A percentile compares a stretch with the other conserved stretches of the same genome.
These are phyloP conservation scores for Miltochrista miniata DNA, from an alignment of 2,888 invertebrate species.

Conservation along the genomic window DNA sequence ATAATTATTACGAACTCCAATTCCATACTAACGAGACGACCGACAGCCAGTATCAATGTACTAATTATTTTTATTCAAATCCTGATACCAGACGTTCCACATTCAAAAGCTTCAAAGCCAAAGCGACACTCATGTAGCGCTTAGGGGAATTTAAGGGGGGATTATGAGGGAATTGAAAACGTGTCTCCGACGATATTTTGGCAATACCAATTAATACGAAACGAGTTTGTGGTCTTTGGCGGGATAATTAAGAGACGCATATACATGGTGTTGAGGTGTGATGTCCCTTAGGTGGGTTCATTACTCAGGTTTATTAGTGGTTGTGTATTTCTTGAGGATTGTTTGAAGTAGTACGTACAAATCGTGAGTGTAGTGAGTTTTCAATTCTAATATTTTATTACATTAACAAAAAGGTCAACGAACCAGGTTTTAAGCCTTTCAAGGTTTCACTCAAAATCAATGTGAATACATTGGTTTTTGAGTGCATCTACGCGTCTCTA, in stretches of 20 bases:
- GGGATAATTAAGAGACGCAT: conserved; percentile 4
- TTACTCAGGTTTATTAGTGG: not conserved
- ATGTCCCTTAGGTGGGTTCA: not conserved
- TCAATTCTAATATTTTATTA: no score
- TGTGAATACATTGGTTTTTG: no score
- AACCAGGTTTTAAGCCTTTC: no score
- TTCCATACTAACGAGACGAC: not conserved
- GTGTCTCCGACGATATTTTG: conserved; percentile 39
- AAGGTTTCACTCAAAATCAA: no score
- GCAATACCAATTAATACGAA: conserved; percentile 34
- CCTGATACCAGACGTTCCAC: conserved; percentile 2
- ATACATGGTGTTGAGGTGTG: conserved; percentile 4
- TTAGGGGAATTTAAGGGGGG: conserved; percentile 22
- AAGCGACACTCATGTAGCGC: conserved; percentile 15
- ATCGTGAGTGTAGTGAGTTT: no score
- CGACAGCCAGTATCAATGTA: not conserved
- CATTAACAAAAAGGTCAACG: no score
- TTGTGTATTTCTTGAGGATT: no score
- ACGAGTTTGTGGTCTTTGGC: conserved; percentile 24
- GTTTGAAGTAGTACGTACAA: no score
- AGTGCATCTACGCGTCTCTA: no score
- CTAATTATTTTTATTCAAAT: conserved; percentile 6
- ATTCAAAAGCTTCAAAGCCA: conserved; percentile 28
- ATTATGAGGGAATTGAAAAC: conserved; percentile 47
- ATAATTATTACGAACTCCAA: no score